Evolutionary conservation across 2,797 vertebrate species (phyloP).

Genomic region (Loriculus beryllinus): DNA sequence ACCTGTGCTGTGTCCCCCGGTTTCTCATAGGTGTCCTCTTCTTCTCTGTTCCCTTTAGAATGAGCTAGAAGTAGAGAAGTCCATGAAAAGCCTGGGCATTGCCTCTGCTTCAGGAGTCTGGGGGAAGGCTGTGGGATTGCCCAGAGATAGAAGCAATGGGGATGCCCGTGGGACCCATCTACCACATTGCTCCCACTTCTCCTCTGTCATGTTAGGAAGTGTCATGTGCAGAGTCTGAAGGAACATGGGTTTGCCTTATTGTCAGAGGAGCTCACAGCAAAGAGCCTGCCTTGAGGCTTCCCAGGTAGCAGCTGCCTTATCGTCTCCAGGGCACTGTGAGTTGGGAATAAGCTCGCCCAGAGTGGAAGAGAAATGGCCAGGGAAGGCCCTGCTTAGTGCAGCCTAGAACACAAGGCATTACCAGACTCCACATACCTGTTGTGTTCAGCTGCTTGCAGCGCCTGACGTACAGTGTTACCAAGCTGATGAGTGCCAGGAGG

Average conservation of each 20-base stretch:
- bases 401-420: neutral
- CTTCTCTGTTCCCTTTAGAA: conserved; percentile 10
- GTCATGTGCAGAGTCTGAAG: neutral
- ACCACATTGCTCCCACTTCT: neutral
- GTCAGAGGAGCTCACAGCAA: neutral
- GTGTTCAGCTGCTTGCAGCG: neutral
- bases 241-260: neutral
- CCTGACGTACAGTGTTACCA: accelerated
- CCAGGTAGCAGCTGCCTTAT: neutral
- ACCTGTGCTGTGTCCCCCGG: neutral
- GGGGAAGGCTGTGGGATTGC: neutral
- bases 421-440: neutral
- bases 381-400: neutral
- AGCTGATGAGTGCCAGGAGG: neutral
- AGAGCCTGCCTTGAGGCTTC: neutral
- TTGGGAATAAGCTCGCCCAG: neutral
- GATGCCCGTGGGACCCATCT: neutral
- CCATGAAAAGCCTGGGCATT: neutral
- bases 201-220: neutral
- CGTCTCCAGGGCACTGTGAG: neutral
- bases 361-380: neutral
- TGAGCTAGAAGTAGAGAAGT: neutral
- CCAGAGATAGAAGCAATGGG: neutral
- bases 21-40: neutral
- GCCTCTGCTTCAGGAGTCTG: neutral